A percentile compares a stretch with the other conserved stretches of the same genome.
phyloP scores from a whole-genome alignment of 2,888 invertebrate species.

The Uropetala carovei region DNA sequence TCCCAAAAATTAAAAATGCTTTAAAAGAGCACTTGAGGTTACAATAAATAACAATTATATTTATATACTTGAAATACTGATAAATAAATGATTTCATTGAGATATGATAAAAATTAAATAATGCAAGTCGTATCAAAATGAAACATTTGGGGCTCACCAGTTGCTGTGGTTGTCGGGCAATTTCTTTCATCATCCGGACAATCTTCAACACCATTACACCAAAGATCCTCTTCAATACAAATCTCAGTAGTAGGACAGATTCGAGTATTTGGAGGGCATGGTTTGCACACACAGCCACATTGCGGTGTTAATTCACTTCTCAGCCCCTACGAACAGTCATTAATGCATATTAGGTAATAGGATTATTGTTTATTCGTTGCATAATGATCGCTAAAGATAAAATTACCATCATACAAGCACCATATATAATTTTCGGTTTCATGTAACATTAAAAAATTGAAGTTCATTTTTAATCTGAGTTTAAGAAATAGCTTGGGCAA shows the following conservation, averaged over 20 bases:
- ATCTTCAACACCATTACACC: constrained; percentile 90
- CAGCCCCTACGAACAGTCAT: constrained; percentile 74
- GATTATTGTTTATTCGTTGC: not conserved
- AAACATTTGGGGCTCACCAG: not conserved
- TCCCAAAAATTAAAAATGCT: no score
- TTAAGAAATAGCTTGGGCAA: no score
- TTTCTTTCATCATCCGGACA: constrained; percentile 89
- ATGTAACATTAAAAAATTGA: not conserved
- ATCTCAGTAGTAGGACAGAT: constrained; percentile 86
- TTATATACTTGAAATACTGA: no score
- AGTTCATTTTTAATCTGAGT: not conserved
- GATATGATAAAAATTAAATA: constrained; percentile 65
- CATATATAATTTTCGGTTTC: not conserved
- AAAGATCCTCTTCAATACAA: constrained; percentile 82
- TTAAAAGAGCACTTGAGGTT: no score
- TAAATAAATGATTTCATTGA: not conserved
- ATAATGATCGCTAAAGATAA: not conserved
- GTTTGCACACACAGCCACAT: constrained; percentile 86
- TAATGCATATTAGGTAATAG: not conserved
- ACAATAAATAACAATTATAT: no score
- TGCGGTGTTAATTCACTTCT: constrained; percentile 79
- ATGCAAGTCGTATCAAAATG: not conserved
- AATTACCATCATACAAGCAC: not conserved
- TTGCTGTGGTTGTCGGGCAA: constrained; percentile 76
- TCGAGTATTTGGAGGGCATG: constrained; percentile 80